Evolutionary conservation across 2,797 vertebrate genomes (phyloP).

Genomic region (Sebastes elongatus): DNA sequence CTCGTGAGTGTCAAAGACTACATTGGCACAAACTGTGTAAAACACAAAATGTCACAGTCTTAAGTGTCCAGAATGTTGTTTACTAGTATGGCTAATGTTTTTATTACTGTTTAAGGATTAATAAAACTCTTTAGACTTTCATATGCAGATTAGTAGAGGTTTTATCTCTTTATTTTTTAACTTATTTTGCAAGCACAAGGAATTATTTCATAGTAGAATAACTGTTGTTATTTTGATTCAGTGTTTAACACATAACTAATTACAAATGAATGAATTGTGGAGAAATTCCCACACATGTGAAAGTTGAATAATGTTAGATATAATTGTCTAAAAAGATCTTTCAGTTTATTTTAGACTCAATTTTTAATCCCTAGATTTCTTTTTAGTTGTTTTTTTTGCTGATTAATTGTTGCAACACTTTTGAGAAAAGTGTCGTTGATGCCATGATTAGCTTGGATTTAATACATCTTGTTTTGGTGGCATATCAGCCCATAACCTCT

Average conservation of each 20-base stretch:
- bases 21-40: neutral
- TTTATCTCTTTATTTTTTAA: too few relatives aligned
- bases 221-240: too few relatives aligned
- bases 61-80: neutral
- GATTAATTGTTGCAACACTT: neutral
- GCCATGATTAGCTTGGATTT: neutral
- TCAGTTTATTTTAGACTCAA: neutral
- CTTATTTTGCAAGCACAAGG: too few relatives aligned
- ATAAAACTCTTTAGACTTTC: neutral
- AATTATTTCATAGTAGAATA: too few relatives aligned
- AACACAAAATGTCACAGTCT: neutral
- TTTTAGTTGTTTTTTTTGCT: neutral
- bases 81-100: neutral
- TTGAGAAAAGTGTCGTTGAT: neutral
- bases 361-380: neutral
- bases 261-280: too few relatives aligned
- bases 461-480: conserved; percentile 7
- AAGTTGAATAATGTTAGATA: too few relatives aligned
- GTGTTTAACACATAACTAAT: too few relatives aligned
- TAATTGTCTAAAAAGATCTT: neutral
- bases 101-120: neutral
- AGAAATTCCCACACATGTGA: too few relatives aligned
- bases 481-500: conserved; percentile 15
- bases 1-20: neutral
- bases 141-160: neutral